Evolutionary conservation across 2,113 vertebrate species (phyloP), one percentile per base, ranked within the genome.

Genomic region (Saccopteryx leptura): DNA sequence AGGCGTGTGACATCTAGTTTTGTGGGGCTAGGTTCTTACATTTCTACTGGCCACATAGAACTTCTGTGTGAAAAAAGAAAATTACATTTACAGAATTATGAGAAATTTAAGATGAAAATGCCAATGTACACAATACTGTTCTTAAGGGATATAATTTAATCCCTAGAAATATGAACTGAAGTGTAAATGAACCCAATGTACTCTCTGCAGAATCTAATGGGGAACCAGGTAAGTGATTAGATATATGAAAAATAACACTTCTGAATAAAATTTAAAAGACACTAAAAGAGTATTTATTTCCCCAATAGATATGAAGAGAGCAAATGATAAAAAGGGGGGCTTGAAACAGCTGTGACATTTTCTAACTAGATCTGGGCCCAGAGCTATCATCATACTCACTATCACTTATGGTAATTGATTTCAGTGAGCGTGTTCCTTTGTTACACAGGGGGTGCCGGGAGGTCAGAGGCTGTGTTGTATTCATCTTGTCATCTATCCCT

Each of bases 401-500:
- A 13, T 28, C 8, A 8, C 50, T 93, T 17, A 19, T 0, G 28
- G 19, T 8, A 28, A 78, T 2, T 60, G 50, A 52, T 4, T 58
- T 78, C n/a, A 18, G 21, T 7, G 60, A 79, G 31, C 11, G 0
- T 3, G 13, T 15, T 60, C 52, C 66, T 18, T 13, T 61, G 63
- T 48, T 18, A 31, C 10, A 50, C 4, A 23, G 33, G 0, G 5
- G 3, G 12, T 4, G 11, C 33, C 0, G 3, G 1, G 26, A 66
- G 58, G 65, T 48, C 52, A 84, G 13, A 65, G 75, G 2, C 12
- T 83, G 39, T 31, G 3, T 0, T 2, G 21, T 39, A 24, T 24
- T 82, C 24, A 66, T 58, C 28, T 50, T 2, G 4, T 33, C 11
- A 63, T 15, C 33, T 23, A 33, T 23, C 46, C 23, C n/a, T 19